Evolutionary conservation across 2,888 invertebrate species (phyloP).

Genomic region (Papilio demoleus): DNA sequence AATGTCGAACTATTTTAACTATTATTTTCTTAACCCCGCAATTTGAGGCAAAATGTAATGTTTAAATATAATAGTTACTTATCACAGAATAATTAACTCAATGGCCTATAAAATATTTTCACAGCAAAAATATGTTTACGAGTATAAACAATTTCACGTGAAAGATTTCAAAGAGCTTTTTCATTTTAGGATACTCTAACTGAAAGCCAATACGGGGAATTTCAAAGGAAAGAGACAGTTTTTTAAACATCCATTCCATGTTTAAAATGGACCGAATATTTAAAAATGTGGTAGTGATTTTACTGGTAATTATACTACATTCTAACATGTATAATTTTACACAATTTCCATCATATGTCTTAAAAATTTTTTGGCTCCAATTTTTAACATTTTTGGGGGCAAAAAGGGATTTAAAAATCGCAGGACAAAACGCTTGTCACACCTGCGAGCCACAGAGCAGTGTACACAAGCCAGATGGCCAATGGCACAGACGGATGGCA

Average conservation of each 20-base stretch:
- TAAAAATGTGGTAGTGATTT: neutral
- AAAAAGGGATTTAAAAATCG: neutral
- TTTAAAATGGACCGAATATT: neutral
- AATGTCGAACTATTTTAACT: constrained; percentile 21
- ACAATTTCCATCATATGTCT: neutral
- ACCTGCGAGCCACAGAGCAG: constrained; percentile 20
- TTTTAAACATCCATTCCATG: constrained; percentile 1
- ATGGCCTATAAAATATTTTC: no score
- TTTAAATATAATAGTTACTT: neutral
- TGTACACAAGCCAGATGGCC: constrained; percentile 27
- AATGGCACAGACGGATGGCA: constrained; percentile 18
- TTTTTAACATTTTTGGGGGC: neutral
- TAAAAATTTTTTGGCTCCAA: neutral
- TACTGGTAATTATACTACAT: neutral
- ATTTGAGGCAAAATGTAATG: neutral
- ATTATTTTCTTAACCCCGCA: neutral
- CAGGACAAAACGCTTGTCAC: constrained; percentile 1
- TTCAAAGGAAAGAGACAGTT: neutral
- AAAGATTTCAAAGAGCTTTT: constrained; percentile 15
- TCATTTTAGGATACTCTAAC: constrained; percentile 6
- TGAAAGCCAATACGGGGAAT: constrained; percentile 14
- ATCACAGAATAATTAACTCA: no score
- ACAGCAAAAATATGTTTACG: neutral
- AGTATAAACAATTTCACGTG: neutral
- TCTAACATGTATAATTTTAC: neutral